These are phyloP conservation scores for Stenodema calcarata DNA, from an alignment of 2,888 invertebrate genomes.

Conservation along the genomic window DNA sequence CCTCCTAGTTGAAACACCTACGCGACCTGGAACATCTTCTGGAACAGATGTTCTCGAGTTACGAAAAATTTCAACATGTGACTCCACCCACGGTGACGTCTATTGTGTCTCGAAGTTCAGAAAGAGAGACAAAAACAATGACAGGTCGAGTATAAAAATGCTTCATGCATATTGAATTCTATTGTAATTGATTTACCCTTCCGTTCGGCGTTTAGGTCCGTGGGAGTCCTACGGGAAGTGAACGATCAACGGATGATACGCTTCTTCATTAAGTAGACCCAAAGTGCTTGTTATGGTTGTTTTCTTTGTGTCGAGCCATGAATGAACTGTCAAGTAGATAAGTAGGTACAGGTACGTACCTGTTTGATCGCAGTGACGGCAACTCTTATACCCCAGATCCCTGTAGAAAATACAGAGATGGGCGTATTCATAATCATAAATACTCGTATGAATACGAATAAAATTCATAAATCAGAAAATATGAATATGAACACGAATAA, in stretches of 20 bases:
- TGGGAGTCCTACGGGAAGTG: not conserved
- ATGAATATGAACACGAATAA: no score
- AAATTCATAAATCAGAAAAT: no score
- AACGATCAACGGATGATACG: not conserved
- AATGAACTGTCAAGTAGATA: not conserved
- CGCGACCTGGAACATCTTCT: not conserved
- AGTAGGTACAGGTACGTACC: not conserved
- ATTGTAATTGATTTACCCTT: not conserved
- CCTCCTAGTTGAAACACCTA: slow-evolving; percentile 3
- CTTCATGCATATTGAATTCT: slow-evolving; percentile 19
- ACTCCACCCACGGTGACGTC: not conserved
- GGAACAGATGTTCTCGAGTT: not conserved
- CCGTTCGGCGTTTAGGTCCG: not conserved
- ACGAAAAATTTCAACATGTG: not conserved
- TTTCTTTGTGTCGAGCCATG: not conserved
- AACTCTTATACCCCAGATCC: no score
- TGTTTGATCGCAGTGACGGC: not conserved
- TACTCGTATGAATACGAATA: no score
- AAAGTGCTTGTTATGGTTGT: not conserved
- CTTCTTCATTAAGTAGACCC: not conserved
- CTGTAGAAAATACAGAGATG: no score
- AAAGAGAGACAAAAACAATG: not conserved
- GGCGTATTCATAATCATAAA: no score
- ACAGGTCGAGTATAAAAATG: not conserved
- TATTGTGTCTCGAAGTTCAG: not conserved